A percentile compares a stretch with the other conserved stretches of the same genome.
These are phyloP conservation scores for Spheniscus humboldti DNA, from an alignment of 2,797 vertebrate species.

Conservation along the genomic window DNA sequence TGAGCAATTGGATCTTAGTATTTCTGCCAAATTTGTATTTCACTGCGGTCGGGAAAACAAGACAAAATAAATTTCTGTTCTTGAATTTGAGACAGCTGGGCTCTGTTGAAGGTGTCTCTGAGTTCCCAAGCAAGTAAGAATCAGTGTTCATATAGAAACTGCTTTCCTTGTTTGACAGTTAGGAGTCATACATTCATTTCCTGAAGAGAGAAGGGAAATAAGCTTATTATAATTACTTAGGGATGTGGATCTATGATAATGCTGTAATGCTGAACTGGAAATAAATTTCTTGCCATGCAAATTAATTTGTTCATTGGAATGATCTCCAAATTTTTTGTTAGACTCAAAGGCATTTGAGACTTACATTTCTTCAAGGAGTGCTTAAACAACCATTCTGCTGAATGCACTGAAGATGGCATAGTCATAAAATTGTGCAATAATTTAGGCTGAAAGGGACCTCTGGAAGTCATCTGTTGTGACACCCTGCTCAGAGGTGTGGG, in stretches of 20 bases:
- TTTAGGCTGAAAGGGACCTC: background rate
- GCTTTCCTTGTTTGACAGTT: background rate
- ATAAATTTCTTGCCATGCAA: background rate
- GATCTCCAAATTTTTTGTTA: background rate
- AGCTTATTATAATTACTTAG: background rate
- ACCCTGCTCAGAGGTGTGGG: background rate
- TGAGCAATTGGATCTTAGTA: slow-evolving; percentile 68
- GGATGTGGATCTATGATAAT: background rate
- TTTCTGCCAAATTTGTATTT: slow-evolving; percentile 71
- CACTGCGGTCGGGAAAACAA: slow-evolving; percentile 11
- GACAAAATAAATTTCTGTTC: background rate
- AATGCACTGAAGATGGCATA: background rate
- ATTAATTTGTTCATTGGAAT: background rate
- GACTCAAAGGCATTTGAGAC: background rate
- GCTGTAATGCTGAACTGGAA: background rate
- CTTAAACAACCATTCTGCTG: background rate
- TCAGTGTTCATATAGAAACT: background rate
- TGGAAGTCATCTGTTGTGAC: background rate
- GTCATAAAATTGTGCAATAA: background rate
- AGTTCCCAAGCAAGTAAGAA: background rate
- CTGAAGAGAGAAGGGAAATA: background rate
- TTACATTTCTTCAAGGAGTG: background rate
- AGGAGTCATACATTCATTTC: background rate
- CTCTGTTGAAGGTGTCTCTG: background rate
- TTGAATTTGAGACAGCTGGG: slow-evolving; percentile 19